A percentile compares a stretch with the other conserved stretches of the same genome.
Conservation (phyloP, 2,888 invertebrate species). For the Drosophila prolongata region DNA sequence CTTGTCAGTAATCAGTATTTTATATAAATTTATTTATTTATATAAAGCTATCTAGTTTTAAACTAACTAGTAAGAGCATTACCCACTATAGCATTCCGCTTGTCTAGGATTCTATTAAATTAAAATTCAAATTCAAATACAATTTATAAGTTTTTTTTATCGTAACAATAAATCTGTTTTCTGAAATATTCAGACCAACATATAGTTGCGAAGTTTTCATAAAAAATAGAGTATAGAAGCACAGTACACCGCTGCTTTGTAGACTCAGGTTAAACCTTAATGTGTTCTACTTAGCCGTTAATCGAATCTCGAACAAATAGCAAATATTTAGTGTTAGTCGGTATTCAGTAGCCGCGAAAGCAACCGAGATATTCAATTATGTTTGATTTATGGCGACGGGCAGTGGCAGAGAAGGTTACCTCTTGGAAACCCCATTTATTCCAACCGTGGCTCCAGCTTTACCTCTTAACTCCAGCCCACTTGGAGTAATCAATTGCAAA, state of each 20-base stretch:
- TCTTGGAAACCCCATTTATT: constrained; percentile 31
- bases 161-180: not conserved
- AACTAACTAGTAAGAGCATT: too few species aligned
- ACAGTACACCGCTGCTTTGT: constrained; percentile 3
- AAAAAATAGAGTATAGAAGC: not conserved
- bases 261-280: constrained; percentile 43
- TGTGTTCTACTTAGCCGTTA: constrained; percentile 47
- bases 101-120: too few species aligned
- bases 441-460: constrained; percentile 6
- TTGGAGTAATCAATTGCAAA: constrained; percentile 39
- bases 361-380: constrained; percentile 24
- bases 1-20: too few species aligned
- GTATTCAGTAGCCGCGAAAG: constrained; percentile 8
- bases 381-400: constrained; percentile 38
- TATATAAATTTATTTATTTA: too few species aligned
- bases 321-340: constrained; percentile 30
- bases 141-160: not conserved
- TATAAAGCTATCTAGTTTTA: too few species aligned
- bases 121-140: too few species aligned
- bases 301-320: constrained; percentile 31
- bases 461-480: constrained; percentile 14
- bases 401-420: not conserved
- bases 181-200: not conserved
- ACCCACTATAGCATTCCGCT: too few species aligned
- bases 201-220: not conserved